phyloP scores from a whole-genome alignment of 1,140 invertebrate genomes.

The Aradophagus sp. region DNA sequence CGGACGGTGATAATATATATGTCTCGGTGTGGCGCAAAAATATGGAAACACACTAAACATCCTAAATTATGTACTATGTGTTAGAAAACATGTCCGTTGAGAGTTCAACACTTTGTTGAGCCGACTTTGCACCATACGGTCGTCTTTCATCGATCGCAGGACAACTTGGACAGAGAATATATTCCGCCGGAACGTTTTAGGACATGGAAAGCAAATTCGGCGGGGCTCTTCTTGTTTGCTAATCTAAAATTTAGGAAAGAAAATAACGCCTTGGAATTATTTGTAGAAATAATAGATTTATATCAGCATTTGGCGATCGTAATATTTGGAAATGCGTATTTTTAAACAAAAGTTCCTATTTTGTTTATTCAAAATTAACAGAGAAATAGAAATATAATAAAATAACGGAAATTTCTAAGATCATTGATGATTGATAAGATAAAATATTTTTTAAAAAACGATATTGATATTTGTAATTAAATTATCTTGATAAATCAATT shows the following conservation, averaged over 20 bases:
- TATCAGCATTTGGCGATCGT: no score
- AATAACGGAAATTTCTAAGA: no score
- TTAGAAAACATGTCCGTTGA: slow-evolving; percentile 37
- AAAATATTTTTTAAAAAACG: no score
- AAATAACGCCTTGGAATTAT: not conserved
- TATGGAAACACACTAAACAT: slow-evolving; percentile 16
- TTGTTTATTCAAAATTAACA: no score
- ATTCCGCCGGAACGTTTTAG: slow-evolving; percentile 35
- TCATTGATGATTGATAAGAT: no score
- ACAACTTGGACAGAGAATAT: slow-evolving; percentile 52
- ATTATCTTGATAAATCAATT: no score
- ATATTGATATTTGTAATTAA: no score
- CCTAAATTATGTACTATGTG: slow-evolving; percentile 23
- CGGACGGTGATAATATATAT: no score
- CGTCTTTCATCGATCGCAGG: slow-evolving; percentile 56
- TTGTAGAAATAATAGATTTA: not conserved
- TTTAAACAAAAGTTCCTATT: no score
- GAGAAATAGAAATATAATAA: no score
- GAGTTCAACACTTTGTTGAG: slow-evolving; percentile 48
- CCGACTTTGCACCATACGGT: slow-evolving; percentile 46
- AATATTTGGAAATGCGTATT: no score
- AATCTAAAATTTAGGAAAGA: slow-evolving; percentile 18
- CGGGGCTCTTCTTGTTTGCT: slow-evolving; percentile 9
- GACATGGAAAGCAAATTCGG: slow-evolving; percentile 35
- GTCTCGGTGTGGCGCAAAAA: no score